A percentile compares a stretch with the other conserved stretches of the same genome.
phyloP scores from a whole-genome alignment of 2,888 invertebrate species.

The Tenthredo distinguenda region DNA sequence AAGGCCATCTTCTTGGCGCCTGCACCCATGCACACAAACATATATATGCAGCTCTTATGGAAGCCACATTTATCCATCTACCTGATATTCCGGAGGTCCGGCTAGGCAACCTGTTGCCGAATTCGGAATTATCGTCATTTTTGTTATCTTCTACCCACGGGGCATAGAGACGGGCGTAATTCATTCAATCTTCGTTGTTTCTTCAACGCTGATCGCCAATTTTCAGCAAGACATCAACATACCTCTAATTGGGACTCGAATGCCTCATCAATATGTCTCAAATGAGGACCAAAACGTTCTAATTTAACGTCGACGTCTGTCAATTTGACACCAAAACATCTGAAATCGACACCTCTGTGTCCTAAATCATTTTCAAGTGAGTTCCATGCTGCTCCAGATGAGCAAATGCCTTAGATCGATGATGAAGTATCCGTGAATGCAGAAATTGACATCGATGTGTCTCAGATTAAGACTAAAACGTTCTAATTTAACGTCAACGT shows the following conservation, averaged over 20 bases:
- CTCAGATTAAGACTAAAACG: background rate
- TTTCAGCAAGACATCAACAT: background rate
- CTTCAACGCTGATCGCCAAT: background rate
- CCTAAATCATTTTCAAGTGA: background rate
- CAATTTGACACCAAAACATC: background rate
- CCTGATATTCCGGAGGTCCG: background rate
- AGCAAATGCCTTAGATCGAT: background rate
- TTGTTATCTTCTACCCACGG: background rate
- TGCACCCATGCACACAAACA: background rate
- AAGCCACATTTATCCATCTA: background rate
- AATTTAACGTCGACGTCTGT: background rate
- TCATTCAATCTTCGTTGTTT: background rate
- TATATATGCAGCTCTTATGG: background rate
- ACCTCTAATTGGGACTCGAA: background rate
- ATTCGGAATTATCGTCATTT: conserved; percentile 3
- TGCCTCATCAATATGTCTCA: background rate
- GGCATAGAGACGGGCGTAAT: background rate
- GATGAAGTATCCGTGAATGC: background rate
- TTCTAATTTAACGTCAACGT: background rate
- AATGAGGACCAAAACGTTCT: background rate
- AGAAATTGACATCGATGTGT: background rate
- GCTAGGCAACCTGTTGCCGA: conserved; percentile 18
- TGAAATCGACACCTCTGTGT: background rate
- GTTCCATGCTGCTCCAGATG: background rate
- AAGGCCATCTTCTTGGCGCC: conserved; percentile 7